Conservation (phyloP, 2,888 invertebrate species). For the Flabesymbios commensalis region DNA sequence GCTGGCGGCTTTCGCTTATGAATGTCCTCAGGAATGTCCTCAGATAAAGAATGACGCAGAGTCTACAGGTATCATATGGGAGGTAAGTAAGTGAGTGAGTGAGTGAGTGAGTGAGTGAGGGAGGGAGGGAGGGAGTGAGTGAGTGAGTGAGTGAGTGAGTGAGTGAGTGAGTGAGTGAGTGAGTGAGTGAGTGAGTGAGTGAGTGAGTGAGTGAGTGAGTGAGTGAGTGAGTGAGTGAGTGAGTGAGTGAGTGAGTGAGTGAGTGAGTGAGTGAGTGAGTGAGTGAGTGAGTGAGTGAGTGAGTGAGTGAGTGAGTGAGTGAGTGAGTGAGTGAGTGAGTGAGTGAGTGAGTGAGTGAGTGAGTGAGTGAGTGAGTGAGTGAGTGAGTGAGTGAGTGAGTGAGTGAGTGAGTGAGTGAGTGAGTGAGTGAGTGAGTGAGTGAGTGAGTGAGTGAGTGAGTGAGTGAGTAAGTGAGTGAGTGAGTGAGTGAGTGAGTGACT, state of each 20-base stretch:
- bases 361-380: constrained; percentile 8
- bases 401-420: constrained; percentile 8
- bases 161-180: constrained; percentile 10
- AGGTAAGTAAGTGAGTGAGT: too few relatives aligned
- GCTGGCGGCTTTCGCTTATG: constrained; percentile 53
- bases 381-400: constrained; percentile 8
- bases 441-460: too few relatives aligned
- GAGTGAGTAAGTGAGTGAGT: too few relatives aligned
- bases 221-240: neutral
- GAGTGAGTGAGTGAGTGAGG: too few relatives aligned
- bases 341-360: constrained; percentile 8
- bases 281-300: constrained; percentile 10
- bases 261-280: constrained; percentile 5
- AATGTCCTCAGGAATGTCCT: too few relatives aligned
- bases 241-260: constrained; percentile 5
- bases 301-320: constrained; percentile 8
- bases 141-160: constrained; percentile 6
- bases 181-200: constrained; percentile 1
- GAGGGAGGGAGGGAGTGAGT: too few relatives aligned
- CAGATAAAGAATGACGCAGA: too few relatives aligned
- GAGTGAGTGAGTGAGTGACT: too few relatives aligned
- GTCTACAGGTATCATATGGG: too few relatives aligned
- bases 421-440: constrained; percentile 8
- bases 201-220: constrained; percentile 6
- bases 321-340: constrained; percentile 8